Percentiles rank a stretch among this genome's conserved stretches.
phyloP scores from a whole-genome alignment of 2,113 vertebrate genomes.

The Phodopus roborovskii region DNA sequence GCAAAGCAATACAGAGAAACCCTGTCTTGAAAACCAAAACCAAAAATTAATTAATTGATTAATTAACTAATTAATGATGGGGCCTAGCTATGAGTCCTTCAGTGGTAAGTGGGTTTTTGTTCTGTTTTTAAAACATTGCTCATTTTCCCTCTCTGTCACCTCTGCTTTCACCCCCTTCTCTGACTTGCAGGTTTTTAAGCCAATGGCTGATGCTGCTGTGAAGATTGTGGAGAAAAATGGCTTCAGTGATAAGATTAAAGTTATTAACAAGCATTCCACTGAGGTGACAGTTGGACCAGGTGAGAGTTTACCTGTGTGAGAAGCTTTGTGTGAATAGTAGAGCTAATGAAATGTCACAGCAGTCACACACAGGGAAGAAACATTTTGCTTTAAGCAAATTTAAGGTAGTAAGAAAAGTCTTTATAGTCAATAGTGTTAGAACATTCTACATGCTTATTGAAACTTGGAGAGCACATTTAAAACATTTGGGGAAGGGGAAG shows the following conservation, averaged over 20 bases:
- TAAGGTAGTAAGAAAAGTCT: not conserved
- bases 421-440: too few species aligned
- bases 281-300: constrained; percentile 95
- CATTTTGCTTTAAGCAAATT: constrained; percentile 27
- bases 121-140: constrained; percentile 34
- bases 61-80: not conserved
- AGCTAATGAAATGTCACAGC: not conserved
- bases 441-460: not conserved
- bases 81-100: not conserved
- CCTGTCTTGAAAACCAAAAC: too few species aligned
- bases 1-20: too few species aligned
- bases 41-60: too few species aligned
- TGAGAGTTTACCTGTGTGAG: constrained; percentile 78
- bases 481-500: not conserved
- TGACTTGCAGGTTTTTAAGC: constrained; percentile 93
- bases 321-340: not conserved
- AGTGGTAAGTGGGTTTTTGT: not conserved
- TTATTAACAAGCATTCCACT: constrained; percentile 98
- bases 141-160: not conserved
- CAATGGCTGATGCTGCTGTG: constrained; percentile 94
- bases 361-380: not conserved
- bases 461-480: not conserved
- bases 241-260: constrained; percentile 93
- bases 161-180: not conserved
- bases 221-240: constrained; percentile 94